phyloP scores from a whole-genome alignment of 1,140 invertebrate species.

The Macrosteles quadrilineatus region DNA sequence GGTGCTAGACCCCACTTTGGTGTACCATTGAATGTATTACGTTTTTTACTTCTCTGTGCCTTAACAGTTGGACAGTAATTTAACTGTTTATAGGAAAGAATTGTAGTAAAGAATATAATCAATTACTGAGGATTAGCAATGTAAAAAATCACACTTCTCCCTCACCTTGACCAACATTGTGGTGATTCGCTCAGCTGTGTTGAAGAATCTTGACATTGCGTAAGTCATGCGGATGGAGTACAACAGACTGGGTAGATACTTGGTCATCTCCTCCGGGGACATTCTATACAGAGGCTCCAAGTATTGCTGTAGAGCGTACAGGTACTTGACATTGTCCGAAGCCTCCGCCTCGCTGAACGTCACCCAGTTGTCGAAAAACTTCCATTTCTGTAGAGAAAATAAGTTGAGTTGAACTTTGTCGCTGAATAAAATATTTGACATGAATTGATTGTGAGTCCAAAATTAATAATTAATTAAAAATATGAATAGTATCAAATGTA shows the following conservation, averaged over 20 bases:
- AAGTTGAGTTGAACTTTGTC: neutral
- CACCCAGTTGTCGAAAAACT: slow-evolving; percentile 67
- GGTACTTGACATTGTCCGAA: slow-evolving; percentile 85
- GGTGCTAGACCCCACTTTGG: no score
- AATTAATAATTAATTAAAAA: no score
- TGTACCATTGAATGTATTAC: no score
- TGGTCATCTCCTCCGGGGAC: slow-evolving; percentile 67
- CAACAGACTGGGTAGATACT: slow-evolving; percentile 68
- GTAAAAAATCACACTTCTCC: no score
- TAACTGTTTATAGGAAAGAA: no score
- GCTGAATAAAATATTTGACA: neutral
- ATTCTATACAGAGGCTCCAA: slow-evolving; percentile 81
- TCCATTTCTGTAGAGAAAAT: slow-evolving; percentile 69
- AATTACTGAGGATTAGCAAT: no score
- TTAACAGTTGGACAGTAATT: no score
- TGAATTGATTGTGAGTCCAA: neutral
- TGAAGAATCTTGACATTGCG: slow-evolving; percentile 80
- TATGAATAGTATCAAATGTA: no score
- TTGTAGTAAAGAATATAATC: no score
- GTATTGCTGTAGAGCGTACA: slow-evolving; percentile 84
- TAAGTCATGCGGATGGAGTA: slow-evolving; percentile 79
- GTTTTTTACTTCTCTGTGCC: no score
- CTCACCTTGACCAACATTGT: slow-evolving; percentile 69
- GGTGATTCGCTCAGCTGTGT: slow-evolving; percentile 65
- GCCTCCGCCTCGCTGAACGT: slow-evolving; percentile 78